These are phyloP conservation scores for Thomomys bottae DNA, from an alignment of 2,113 vertebrate species.

Conservation along the genomic window DNA sequence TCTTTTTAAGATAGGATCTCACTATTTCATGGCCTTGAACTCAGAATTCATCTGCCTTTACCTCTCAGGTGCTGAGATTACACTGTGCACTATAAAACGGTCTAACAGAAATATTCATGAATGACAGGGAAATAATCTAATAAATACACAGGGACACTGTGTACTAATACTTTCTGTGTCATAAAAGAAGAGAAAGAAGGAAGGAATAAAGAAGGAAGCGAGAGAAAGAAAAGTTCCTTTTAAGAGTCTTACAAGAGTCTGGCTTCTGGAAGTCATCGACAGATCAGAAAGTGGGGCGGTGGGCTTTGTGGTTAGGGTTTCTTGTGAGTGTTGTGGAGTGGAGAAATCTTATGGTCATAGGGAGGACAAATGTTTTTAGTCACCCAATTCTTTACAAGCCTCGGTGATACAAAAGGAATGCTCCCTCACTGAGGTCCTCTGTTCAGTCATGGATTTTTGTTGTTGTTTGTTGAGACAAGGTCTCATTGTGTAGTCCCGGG, in stretches of 20 bases:
- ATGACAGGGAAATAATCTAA: background rate
- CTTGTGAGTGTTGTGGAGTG: background rate
- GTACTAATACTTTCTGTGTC: background rate
- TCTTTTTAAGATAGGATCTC: too few species aligned
- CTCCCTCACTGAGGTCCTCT: background rate
- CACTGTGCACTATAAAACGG: background rate
- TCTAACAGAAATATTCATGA: background rate
- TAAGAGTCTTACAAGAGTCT: background rate
- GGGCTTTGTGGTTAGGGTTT: background rate
- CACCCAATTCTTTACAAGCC: background rate
- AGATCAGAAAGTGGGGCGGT: background rate
- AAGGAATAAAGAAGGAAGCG: too few species aligned
- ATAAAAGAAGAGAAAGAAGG: background rate
- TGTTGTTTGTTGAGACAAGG: too few species aligned
- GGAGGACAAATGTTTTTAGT: slow-evolving; percentile 5
- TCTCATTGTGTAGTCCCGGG: too few species aligned
- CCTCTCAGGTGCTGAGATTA: too few species aligned
- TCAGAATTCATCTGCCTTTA: too few species aligned
- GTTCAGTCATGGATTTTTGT: too few species aligned
- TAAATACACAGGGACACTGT: slow-evolving; percentile 25
- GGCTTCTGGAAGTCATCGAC: background rate
- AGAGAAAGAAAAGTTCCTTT: background rate
- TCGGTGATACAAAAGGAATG: background rate
- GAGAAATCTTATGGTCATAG: background rate
- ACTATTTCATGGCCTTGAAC: too few species aligned